A percentile compares a stretch with the other conserved stretches of the same genome.
Evolutionary conservation across 2,888 invertebrate species (phyloP).

Genomic region (Pseudeuparius sepicola): DNA sequence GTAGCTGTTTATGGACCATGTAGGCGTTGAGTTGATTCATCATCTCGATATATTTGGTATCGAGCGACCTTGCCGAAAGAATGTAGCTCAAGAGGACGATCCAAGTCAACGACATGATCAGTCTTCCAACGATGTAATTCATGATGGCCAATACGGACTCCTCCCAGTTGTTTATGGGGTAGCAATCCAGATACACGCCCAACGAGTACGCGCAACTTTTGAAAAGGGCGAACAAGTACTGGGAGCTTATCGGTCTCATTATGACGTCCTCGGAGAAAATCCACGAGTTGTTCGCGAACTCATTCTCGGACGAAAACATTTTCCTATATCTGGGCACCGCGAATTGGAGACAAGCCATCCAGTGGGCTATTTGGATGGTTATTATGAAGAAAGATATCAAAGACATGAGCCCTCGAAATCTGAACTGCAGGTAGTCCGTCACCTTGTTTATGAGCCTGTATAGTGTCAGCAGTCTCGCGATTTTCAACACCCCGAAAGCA

Average conservation of each 20-base stretch:
- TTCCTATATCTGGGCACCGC: constrained; percentile 8
- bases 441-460: neutral
- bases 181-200: constrained; percentile 2
- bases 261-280: neutral
- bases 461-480: constrained; percentile 11
- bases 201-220: constrained; percentile 18
- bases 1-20: constrained; percentile 36
- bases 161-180: constrained; percentile 4
- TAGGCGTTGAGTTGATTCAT: constrained; percentile 38
- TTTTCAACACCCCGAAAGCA: constrained; percentile 6
- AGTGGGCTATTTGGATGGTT: constrained; percentile 7
- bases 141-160: constrained; percentile 17
- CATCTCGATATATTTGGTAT: constrained; percentile 37
- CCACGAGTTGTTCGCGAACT: neutral
- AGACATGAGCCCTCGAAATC: constrained; percentile 4
- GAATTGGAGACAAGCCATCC: constrained; percentile 15
- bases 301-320: neutral
- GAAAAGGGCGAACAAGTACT: constrained; percentile 19
- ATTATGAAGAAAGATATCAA: constrained; percentile 4
- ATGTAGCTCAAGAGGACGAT: constrained; percentile 17
- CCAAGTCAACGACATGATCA: constrained; percentile 19
- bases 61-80: constrained; percentile 27
- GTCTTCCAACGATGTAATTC: constrained; percentile 22
- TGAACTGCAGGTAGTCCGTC: neutral
- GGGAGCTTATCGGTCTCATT: neutral